Conservation (phyloP, 2,113 vertebrate species). For the Elanoides forficatus region DNA sequence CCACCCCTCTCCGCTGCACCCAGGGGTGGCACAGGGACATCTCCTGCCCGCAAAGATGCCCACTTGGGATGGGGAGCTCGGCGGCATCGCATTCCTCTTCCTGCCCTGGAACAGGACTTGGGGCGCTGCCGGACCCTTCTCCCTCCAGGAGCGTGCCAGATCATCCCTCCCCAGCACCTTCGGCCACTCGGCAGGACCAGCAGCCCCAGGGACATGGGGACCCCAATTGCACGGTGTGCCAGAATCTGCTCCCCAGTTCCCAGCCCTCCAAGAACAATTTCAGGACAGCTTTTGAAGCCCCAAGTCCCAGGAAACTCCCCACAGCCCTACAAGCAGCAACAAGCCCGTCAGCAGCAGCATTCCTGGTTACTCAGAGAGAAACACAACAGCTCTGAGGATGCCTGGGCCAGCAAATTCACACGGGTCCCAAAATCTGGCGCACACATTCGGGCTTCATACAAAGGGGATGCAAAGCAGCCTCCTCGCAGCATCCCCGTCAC, state of each 20-base stretch:
- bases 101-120: background rate
- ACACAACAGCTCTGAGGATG: background rate
- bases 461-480: constrained; percentile 64
- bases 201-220: fast-evolving
- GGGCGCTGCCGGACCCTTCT: background rate
- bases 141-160: fast-evolving
- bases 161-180: background rate
- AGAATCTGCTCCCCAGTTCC: background rate
- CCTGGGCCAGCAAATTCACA: constrained; percentile 55
- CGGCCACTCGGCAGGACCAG: background rate
- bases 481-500: constrained; percentile 51
- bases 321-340: background rate
- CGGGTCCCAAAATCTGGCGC: constrained; percentile 11
- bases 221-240: background rate
- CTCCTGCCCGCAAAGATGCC: background rate
- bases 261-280: background rate
- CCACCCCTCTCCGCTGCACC: background rate
- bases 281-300: background rate
- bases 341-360: background rate
- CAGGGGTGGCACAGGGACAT: background rate
- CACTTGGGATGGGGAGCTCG: background rate
- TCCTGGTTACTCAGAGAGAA: background rate
- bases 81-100: fast-evolving
- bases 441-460: constrained; percentile 5
- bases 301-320: background rate